Conservation (phyloP, 2,113 vertebrate genomes). For the Microcebus ravelobensis region DNA sequence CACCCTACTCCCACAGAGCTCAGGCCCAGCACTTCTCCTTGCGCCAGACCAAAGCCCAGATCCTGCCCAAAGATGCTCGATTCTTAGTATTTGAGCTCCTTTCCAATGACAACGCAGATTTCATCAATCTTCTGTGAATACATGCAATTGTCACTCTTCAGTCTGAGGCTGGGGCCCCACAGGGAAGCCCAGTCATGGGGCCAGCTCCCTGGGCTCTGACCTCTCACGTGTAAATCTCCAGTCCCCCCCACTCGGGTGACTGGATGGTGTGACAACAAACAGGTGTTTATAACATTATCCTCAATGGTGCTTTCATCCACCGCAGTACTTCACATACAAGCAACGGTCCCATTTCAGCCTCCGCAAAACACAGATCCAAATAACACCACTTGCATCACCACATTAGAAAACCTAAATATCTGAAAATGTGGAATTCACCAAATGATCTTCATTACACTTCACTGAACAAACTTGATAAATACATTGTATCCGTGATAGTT, state of each 20-base stretch:
- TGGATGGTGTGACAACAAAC: accelerated
- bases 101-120: too few species aligned
- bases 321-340: not conserved
- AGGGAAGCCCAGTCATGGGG: not conserved
- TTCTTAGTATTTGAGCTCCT: not conserved
- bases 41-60: too few species aligned
- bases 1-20: too few species aligned
- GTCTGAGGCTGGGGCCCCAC: not conserved
- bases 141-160: too few species aligned
- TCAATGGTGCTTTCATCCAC: accelerated
- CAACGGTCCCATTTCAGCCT: accelerated
- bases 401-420: not conserved
- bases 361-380: too few species aligned
- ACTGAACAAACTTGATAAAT: too few species aligned
- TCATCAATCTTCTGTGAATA: not conserved
- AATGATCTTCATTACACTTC: too few species aligned
- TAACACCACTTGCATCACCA: accelerated
- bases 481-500: accelerated
- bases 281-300: accelerated
- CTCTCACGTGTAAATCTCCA: accelerated
- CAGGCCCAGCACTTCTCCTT: not conserved
- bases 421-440: not conserved
- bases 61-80: not conserved
- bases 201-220: not conserved
- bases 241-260: not conserved